A percentile compares a stretch with the other conserved stretches of the same genome.
phyloP scores from a whole-genome alignment of 1,140 invertebrate genomes.

The Hyles vespertilio region DNA sequence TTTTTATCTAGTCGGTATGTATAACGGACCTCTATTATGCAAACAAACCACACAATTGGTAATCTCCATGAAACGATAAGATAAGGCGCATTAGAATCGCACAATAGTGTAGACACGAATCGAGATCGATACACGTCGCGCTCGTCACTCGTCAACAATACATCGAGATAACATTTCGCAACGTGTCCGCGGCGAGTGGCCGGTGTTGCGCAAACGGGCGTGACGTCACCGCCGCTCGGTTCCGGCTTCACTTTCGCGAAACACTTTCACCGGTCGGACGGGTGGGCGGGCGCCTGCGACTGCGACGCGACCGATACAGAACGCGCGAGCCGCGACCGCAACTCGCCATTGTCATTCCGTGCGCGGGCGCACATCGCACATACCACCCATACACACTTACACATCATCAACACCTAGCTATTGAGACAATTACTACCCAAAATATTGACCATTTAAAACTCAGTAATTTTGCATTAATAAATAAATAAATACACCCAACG shows the following conservation, averaged over 20 bases:
- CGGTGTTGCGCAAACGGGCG: constrained; percentile 60
- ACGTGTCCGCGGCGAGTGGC: constrained; percentile 28
- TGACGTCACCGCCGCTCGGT: constrained; percentile 61
- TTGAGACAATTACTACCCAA: no score
- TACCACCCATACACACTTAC: no score
- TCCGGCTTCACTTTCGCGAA: constrained; percentile 71
- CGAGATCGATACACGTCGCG: background rate
- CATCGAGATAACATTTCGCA: constrained; percentile 54
- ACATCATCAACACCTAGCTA: no score
- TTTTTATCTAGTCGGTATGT: no score
- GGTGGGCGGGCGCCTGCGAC: constrained; percentile 21
- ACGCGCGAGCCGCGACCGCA: constrained; percentile 5
- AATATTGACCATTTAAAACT: no score
- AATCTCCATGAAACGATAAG: no score
- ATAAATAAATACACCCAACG: no score
- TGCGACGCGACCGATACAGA: background rate
- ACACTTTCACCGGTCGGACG: constrained; percentile 61
- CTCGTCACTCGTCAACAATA: constrained; percentile 27
- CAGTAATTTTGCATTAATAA: no score
- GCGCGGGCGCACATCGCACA: constrained; percentile 6
- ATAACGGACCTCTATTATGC: no score
- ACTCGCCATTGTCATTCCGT: constrained; percentile 34
- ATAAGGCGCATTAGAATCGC: no score
- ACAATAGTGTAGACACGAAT: no score
- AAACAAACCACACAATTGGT: no score